phyloP scores from a whole-genome alignment of 1,140 invertebrate species.

The Acromyrmex echinatior region DNA sequence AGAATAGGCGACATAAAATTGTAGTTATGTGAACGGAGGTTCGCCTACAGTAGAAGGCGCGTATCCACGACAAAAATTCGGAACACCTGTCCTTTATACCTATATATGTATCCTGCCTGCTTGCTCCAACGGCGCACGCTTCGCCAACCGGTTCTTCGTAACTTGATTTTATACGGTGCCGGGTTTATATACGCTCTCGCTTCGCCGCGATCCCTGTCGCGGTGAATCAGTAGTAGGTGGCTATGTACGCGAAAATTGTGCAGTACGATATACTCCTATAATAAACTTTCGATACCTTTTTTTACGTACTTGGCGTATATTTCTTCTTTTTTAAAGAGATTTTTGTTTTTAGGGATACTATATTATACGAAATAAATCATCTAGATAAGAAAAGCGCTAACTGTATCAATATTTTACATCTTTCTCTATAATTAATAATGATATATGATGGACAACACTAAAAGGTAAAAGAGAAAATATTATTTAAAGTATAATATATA shows the following conservation, averaged over 20 bases:
- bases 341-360: no score
- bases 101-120: slow-evolving; percentile 42
- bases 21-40: not conserved
- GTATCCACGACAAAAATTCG: slow-evolving; percentile 48
- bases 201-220: slow-evolving; percentile 25
- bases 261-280: slow-evolving; percentile 51
- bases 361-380: no score
- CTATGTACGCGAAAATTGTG: slow-evolving; percentile 59
- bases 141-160: slow-evolving; percentile 72
- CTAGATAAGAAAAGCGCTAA: no score
- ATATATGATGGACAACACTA: no score
- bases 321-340: no score
- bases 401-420: no score
- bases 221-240: slow-evolving; percentile 64
- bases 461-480: no score
- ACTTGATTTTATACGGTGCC: slow-evolving; percentile 69
- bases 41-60: not conserved
- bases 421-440: no score
- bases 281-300: not conserved
- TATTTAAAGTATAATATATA: no score
- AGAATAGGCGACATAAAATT: slow-evolving; percentile 4
- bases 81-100: slow-evolving; percentile 71
- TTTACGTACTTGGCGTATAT: no score
- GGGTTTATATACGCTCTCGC: slow-evolving; percentile 59
- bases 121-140: slow-evolving; percentile 34